These are phyloP conservation scores for Daubentonia madagascariensis DNA, from an alignment of 2,113 vertebrate genomes.

Conservation along the genomic window DNA sequence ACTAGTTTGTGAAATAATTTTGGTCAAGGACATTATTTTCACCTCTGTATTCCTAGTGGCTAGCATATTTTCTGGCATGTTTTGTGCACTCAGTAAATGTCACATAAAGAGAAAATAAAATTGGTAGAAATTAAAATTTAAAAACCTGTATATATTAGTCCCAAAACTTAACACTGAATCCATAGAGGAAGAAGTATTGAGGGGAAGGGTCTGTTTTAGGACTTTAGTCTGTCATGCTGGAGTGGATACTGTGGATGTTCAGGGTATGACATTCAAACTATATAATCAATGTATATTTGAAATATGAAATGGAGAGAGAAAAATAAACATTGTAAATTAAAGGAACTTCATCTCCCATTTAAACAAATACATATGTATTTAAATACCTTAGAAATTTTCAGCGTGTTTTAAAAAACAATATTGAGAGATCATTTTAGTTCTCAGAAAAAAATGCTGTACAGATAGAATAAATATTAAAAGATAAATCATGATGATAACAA, in stretches of 20 bases:
- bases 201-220: not conserved
- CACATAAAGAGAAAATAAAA: not conserved
- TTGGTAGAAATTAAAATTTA: not conserved
- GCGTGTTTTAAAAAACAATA: not conserved
- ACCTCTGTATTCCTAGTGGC: not conserved
- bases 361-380: not conserved
- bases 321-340: not conserved
- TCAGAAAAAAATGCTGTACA: not conserved
- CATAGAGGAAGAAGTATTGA: not conserved
- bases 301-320: not conserved
- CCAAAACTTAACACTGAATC: not conserved
- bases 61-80: not conserved
- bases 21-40: not conserved
- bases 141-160: not conserved
- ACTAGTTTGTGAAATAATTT: conserved; percentile 2
- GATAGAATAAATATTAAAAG: not conserved
- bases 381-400: not conserved
- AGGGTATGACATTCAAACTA: not conserved
- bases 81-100: not conserved
- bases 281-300: not conserved
- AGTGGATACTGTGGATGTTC: not conserved
- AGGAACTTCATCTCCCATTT: not conserved
- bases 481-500: not conserved
- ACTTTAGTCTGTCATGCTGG: not conserved
- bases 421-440: not conserved